A percentile compares a stretch with the other conserved stretches of the same genome.
phyloP scores from a whole-genome alignment of 2,113 vertebrate genomes.

The Bolborhynchus lineola region DNA sequence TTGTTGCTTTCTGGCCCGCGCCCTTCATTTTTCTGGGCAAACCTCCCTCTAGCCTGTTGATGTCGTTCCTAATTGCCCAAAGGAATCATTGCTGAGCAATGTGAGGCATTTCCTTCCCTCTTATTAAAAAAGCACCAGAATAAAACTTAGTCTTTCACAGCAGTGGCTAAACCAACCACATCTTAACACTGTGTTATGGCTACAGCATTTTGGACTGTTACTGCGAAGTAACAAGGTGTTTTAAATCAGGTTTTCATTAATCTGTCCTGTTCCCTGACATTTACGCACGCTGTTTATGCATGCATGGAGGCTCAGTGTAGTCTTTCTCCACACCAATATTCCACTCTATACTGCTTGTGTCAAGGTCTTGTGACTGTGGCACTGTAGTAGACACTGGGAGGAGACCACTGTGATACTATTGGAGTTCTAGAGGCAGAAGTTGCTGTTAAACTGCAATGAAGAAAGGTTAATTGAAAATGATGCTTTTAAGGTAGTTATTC shows the following conservation, averaged over 20 bases:
- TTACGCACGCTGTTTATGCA: neutral
- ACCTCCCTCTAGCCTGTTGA: conserved; percentile 46
- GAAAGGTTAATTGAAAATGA: neutral
- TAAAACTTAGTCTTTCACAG: conserved; percentile 34
- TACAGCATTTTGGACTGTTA: neutral
- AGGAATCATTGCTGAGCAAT: conserved; percentile 60
- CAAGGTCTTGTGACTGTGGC: neutral
- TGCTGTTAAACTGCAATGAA: neutral
- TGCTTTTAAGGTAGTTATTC: neutral
- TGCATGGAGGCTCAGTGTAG: neutral
- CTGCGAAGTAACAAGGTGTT: neutral
- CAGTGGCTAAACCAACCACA: neutral
- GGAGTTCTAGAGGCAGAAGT: neutral
- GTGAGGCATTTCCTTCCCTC: conserved; percentile 65
- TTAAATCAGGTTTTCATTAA: neutral
- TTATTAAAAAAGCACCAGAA: conserved; percentile 64
- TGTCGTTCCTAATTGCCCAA: conserved; percentile 55
- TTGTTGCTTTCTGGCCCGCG: conserved; percentile 23
- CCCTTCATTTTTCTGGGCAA: conserved; percentile 54
- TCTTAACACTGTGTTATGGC: neutral
- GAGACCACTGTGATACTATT: neutral
- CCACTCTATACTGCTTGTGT: neutral
- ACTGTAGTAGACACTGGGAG: neutral
- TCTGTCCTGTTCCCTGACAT: neutral
- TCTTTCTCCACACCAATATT: neutral